Base-by-base conservation (phyloP, 2,113 vertebrate species). In the Hyaena hyaena region DNA sequence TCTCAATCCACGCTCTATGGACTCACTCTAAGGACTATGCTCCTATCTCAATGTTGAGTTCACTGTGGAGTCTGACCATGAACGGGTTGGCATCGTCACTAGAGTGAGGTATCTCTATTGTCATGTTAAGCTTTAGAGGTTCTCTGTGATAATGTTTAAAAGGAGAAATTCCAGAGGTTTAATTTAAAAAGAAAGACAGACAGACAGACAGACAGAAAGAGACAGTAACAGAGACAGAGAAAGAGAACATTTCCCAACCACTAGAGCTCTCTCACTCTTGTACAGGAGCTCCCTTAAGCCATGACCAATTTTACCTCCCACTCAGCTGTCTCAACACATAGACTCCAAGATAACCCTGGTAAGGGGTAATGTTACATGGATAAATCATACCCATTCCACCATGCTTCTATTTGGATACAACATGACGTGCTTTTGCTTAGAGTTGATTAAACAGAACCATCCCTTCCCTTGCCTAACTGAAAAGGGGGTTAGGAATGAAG, bases 21-120 rank as follows among this genome's bases (percentile, higher is more conserved):
- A 11, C 24, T 58, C 23, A 8, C 33, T 14, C 10, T 9, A 26
- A 58, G 77, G 14, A 21, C 35, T 24, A 9, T 21, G 26, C 24
- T 53, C 45, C 45, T 31, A 1, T 14, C 2, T 12, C 39, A 43
- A 24, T 0, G 33, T 31, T 69, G 39, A 5, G 21, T 68, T 73
- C 8, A n/a, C 1, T 33, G 14, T 10, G 21, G 33, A 0, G 2
- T 24, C n/a, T 39, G 39, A n/a, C 7, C 10, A 2, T 1, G 23
- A 12, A 2, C 2, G 1, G 0, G 10, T 21, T 53, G 26, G 19
- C 17, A 3, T 10, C 66, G 24, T 26, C 15, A 10, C 65, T 43
- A 19, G 7, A 15, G 5, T 2, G 33, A 2, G 39, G 65, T 4
- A n/a, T 7, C 21, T 63, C 2, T 63, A 48, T 15, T 45, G 24